These are phyloP conservation scores for Drosophila testacea DNA, from an alignment of 2,888 invertebrate species.

Conservation along the genomic window DNA sequence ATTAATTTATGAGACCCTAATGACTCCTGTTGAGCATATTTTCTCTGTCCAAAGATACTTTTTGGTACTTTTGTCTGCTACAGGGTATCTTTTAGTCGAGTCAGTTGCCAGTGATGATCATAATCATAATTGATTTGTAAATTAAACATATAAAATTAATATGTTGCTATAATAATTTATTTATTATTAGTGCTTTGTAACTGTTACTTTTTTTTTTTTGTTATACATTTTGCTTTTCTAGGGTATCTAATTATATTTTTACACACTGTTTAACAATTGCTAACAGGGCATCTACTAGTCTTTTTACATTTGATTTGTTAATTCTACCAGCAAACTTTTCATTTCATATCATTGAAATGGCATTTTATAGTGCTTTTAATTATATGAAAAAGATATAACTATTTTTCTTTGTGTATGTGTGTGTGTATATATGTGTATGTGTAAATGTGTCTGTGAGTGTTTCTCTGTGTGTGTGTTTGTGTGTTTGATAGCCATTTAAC, in stretches of 20 bases:
- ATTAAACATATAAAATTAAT: no score
- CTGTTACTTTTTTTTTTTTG: not conserved
- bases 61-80: not conserved
- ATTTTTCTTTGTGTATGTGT: conserved; percentile 1
- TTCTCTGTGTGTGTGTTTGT: conserved; percentile 14
- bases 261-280: not conserved
- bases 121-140: no score
- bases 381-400: conserved; percentile 55
- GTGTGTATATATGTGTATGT: conserved; percentile 13
- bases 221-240: no score
- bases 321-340: not conserved
- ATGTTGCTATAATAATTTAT: not conserved
- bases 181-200: not conserved
- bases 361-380: conserved; percentile 58
- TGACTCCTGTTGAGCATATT: no score
- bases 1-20: not conserved
- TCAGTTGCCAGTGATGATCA: no score
- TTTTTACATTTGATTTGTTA: not conserved
- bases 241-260: not conserved
- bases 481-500: conserved; percentile 48
- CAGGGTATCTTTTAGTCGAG: not conserved
- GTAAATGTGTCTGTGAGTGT: conserved; percentile 16
- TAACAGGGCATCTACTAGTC: not conserved
- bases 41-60: no score
- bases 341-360: conserved; percentile 47